Evolutionary conservation across 2,888 invertebrate genomes (phyloP), one percentile per base, ranked within the genome.

Genomic region (Drosophila eohydei): DNA sequence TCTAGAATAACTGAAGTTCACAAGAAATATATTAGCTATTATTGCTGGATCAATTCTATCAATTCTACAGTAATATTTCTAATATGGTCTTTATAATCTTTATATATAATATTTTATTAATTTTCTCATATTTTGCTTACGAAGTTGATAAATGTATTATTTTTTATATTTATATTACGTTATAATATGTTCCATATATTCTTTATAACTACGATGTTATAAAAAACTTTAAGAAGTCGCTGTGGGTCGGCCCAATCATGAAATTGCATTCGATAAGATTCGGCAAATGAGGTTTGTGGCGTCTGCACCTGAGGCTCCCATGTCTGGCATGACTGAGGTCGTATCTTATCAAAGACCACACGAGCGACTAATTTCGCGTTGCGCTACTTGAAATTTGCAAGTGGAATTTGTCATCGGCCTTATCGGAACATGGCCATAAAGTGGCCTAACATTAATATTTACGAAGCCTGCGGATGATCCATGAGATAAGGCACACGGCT

Each of bases 341-440:
- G 5, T 44, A 66, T 66, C 58, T 60, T 67, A 76, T 75, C 52
- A 9, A 12, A 14, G 16, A 30, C 14, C 46, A 34, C 65, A 46
- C 54, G n/a, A 46, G 34, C 50, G 1, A 11, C 11, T 54, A 36
- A 38, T 40, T 44, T 21, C 8, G 30, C 11, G n/a, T 16, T 34
- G 21, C 28, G 16, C 30, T 8, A 64, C 48, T 40, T 59, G 40
- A 58, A 58, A 40, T 38, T 50, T 28, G 48, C 52, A 41, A 52
- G 32, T 61, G 54, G 41, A 70, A 71, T 59, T 70, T 58, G 63
- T 55, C 70, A 71, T 40, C 16, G n/a, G n/a, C 46, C 34, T 59
- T 50, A 48, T 50, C 43, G 36, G 32, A 7, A 32, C 34, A 38
- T 48, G 2, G 56, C 52, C 48, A 64, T 44, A 55, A 66, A 71